Base-by-base conservation (phyloP, 1,140 invertebrate species). In the Listronotus bonariensis region DNA sequence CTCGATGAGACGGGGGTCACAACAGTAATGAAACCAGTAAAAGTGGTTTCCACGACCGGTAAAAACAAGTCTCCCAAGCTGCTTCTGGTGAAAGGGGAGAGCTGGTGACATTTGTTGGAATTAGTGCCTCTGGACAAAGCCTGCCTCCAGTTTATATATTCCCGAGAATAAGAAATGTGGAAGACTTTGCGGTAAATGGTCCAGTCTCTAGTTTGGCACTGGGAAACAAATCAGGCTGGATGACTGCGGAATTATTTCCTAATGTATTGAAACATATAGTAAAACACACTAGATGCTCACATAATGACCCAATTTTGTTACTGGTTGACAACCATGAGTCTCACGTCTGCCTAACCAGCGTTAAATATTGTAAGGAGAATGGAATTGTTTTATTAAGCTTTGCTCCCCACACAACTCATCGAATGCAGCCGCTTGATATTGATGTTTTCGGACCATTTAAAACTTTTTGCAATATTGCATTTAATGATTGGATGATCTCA, bases 311-410 rank as follows among this genome's bases (percentile, higher is more conserved):
- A 10, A 14, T 40, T 40, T 40, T 40, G 38, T 40, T 40, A 40
- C 38, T 57, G 18, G 20, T 57, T 8, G 38, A 82, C 71, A 82
- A 81, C 62, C 80, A 82, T 59, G 74, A 75, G 36, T 77, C 76
- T 7, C 74, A 79, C 48, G 59, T 73, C 34, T 70, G 70, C 1
- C 20, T 78, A 10, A 61, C 72, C 38, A 70, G 65, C 43, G 70
- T 79, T 11, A 55, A 75, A 48, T 78, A 70, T 53, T 72, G 64
- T 41, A 68, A 71, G 51, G 68, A 78, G 59, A 77, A 74, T 67
- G 75, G 74, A 9, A 77, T 79, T 34, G 56, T 73, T 45, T 31
- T 79, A 17, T 55, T 81, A 11, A 34, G 12, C 18, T 56, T 67
- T 57, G 41, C 57, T 10, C 65, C 67, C 12, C 59, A 68, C 34